Evolutionary conservation across 2,797 vertebrate genomes (phyloP).

Genomic region (Lacerta bilineata): DNA sequence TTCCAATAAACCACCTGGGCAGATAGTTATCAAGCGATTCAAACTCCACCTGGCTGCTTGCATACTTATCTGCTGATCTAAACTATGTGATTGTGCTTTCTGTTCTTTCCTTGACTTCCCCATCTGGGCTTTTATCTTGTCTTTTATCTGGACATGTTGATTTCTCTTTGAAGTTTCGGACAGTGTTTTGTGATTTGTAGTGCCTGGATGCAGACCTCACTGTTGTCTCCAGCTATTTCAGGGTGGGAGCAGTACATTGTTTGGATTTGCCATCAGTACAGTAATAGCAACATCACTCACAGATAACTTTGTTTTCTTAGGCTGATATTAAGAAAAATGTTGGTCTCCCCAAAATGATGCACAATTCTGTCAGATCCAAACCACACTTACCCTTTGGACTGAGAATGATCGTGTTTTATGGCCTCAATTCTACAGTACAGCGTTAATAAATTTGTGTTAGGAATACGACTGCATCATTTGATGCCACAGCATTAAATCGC

Average conservation of each 20-base stretch:
- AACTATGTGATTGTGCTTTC: slow-evolving; percentile 35
- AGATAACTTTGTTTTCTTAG: slow-evolving; percentile 79
- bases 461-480: slow-evolving; percentile 74
- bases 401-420: slow-evolving; percentile 81
- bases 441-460: slow-evolving; percentile 84
- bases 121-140: slow-evolving; percentile 73
- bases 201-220: slow-evolving; percentile 62
- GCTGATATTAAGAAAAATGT: slow-evolving; percentile 84
- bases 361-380: slow-evolving; percentile 79
- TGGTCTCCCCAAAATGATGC: slow-evolving; percentile 73
- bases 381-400: slow-evolving; percentile 77
- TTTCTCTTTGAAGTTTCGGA: slow-evolving; percentile 75
- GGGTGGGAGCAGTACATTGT: slow-evolving; percentile 68
- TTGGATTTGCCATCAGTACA: slow-evolving; percentile 74
- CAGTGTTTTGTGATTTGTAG: slow-evolving; percentile 70
- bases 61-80: slow-evolving; percentile 57
- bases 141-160: slow-evolving; percentile 72
- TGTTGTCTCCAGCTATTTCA: slow-evolving; percentile 75
- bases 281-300: slow-evolving; percentile 83
- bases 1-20: slow-evolving; percentile 54
- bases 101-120: slow-evolving; percentile 61
- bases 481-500: slow-evolving; percentile 63
- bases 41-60: slow-evolving; percentile 33
- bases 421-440: slow-evolving; percentile 76
- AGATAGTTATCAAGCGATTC: slow-evolving; percentile 41